A percentile compares a stretch with the other conserved stretches of the same genome.
Conservation (phyloP, 2,797 vertebrate species). For the Triplophysa bombifrons region DNA sequence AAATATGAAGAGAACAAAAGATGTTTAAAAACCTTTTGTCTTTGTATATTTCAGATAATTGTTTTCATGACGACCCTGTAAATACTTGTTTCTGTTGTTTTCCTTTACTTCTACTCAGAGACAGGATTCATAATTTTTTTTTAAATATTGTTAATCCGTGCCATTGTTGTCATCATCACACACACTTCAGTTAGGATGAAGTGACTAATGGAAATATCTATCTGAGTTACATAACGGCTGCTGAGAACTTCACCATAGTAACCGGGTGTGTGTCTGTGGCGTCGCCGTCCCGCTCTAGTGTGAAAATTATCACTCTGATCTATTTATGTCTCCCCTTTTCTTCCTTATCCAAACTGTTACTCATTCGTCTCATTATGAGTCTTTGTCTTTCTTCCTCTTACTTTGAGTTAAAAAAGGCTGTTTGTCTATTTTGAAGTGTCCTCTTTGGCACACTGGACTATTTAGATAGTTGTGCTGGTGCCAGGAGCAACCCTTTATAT, state of each 20-base stretch:
- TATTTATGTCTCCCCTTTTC: slow-evolving; percentile 16
- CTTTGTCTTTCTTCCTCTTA: slow-evolving; percentile 19
- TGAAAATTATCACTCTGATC: slow-evolving; percentile 9
- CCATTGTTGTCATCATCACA: neutral
- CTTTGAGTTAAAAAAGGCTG: slow-evolving; percentile 30
- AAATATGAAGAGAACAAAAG: no score
- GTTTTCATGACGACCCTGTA: no score
- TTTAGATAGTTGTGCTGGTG: slow-evolving; percentile 8
- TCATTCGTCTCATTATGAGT: slow-evolving; percentile 1
- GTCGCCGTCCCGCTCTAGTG: slow-evolving; percentile 1
- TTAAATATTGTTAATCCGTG: slow-evolving; percentile 3
- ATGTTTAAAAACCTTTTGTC: no score
- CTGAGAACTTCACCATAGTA: slow-evolving; percentile 31
- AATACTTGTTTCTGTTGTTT: no score
- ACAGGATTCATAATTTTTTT: neutral
- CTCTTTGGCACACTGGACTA: slow-evolving; percentile 2
- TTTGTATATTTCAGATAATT: no score
- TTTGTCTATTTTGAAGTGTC: slow-evolving; percentile 30
- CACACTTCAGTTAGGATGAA: slow-evolving; percentile 20
- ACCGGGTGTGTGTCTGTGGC: neutral
- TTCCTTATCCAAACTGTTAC: slow-evolving; percentile 13
- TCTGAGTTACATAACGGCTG: slow-evolving; percentile 25
- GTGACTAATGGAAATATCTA: slow-evolving; percentile 45
- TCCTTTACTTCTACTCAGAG: neutral
- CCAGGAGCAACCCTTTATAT: neutral